phyloP scores from a whole-genome alignment of 2,797 vertebrate species.

The Argentina silus region DNA sequence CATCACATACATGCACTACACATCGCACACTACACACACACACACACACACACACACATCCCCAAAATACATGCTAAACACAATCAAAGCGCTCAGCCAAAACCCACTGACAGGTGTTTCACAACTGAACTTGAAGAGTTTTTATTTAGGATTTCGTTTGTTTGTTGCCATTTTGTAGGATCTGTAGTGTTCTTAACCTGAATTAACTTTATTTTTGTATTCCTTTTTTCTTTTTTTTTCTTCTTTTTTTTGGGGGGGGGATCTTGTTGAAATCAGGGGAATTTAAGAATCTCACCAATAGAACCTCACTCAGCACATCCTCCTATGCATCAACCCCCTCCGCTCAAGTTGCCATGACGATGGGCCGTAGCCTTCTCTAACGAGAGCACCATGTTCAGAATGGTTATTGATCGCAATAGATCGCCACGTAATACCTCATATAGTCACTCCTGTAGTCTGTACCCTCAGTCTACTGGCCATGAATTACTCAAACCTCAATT shows the following conservation, averaged over 20 bases:
- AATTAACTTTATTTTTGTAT: constrained; percentile 79
- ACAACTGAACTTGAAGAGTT: constrained; percentile 82
- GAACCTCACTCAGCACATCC: constrained; percentile 45
- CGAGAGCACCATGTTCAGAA: constrained; percentile 27
- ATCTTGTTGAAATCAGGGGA: constrained; percentile 72
- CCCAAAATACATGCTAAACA: constrained; percentile 74
- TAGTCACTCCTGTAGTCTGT: neutral
- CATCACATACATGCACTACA: neutral
- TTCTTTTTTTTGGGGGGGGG: neutral
- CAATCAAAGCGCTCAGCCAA: constrained; percentile 79
- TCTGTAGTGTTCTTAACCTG: constrained; percentile 77
- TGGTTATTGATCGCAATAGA: constrained; percentile 62
- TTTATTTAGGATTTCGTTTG: constrained; percentile 73
- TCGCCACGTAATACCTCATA: constrained; percentile 61
- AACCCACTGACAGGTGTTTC: constrained; percentile 77
- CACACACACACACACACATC: constrained; percentile 21
- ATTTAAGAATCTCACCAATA: constrained; percentile 59
- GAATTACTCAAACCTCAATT: neutral
- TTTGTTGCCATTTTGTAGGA: constrained; percentile 79
- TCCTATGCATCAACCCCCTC: constrained; percentile 27
- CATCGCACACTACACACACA: neutral
- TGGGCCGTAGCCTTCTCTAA: constrained; percentile 38
- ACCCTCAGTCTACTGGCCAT: neutral
- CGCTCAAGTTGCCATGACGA: constrained; percentile 45
- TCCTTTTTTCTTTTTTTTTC: constrained; percentile 46